Percentiles rank a stretch among this genome's conserved stretches.
phyloP scores from a whole-genome alignment of 2,888 invertebrate genomes.

The Cheilosia urbana region DNA sequence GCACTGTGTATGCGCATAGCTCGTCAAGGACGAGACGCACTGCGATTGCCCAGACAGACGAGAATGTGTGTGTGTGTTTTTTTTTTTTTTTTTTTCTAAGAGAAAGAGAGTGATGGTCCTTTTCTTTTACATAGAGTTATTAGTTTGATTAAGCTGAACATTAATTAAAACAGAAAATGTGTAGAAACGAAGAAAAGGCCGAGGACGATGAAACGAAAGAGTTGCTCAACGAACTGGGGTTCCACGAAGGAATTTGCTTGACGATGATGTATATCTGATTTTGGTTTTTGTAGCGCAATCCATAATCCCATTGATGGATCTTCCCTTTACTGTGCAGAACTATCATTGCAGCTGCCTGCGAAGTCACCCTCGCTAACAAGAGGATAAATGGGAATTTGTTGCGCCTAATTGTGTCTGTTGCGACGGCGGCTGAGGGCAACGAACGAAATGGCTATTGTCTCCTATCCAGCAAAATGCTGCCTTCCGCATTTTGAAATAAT shows the following conservation, averaged over 20 bases:
- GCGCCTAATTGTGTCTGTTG: conserved; percentile 60
- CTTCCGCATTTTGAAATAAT: conserved; percentile 52
- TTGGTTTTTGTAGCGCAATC: conserved; percentile 31
- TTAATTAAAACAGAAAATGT: conserved; percentile 65
- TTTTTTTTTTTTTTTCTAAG: not conserved
- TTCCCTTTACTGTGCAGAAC: conserved; percentile 1
- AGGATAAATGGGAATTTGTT: conserved; percentile 28
- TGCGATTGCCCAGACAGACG: conserved; percentile 1
- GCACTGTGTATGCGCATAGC: conserved; percentile 29
- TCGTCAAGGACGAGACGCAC: conserved; percentile 64
- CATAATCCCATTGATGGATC: conserved; percentile 44
- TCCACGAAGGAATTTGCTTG: conserved; percentile 8
- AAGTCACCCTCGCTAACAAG: conserved; percentile 64
- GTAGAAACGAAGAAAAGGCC: conserved; percentile 6
- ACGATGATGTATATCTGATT: conserved; percentile 16
- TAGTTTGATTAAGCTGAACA: conserved; percentile 69
- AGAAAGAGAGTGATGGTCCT: conserved; percentile 37
- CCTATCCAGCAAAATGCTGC: conserved; percentile 50
- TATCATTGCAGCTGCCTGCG: conserved; percentile 34
- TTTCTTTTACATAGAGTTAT: conserved; percentile 52
- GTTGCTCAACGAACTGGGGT: conserved; percentile 46
- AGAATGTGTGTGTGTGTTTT: not conserved
- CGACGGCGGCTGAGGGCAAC: conserved; percentile 50
- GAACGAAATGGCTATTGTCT: conserved; percentile 58
- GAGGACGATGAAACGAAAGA: conserved; percentile 52